A percentile compares a stretch with the other conserved stretches of the same genome.
phyloP scores from a whole-genome alignment of 1,140 invertebrate species.

The Galleria mellonella region DNA sequence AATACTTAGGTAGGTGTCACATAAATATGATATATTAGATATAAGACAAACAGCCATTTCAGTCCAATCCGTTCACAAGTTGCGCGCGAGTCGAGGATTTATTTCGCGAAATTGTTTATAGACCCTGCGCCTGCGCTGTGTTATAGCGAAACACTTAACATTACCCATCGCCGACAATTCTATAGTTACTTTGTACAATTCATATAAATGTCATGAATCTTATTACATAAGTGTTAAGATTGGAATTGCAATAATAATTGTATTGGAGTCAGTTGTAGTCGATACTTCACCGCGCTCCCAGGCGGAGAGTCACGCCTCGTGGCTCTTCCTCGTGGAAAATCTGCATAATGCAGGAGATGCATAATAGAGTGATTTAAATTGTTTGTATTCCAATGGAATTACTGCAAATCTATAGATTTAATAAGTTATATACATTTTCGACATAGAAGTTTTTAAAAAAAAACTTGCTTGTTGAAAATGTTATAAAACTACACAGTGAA shows the following conservation, averaged over 20 bases:
- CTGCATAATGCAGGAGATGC: conserved; percentile 48
- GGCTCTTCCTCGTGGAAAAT: conserved; percentile 42
- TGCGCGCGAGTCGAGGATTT: conserved; percentile 31
- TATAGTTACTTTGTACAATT: no score
- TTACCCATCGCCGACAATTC: conserved; percentile 36
- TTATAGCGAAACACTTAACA: conserved; percentile 47
- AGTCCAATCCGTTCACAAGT: conserved; percentile 9
- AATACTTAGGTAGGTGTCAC: no score
- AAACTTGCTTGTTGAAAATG: no score
- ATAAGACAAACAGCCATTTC: conserved; percentile 13
- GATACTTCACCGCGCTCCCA: conserved; percentile 28
- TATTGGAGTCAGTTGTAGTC: no score
- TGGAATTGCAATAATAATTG: no score
- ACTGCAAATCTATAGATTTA: not conserved
- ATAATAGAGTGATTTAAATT: conserved; percentile 43
- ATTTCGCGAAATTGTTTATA: conserved; percentile 62
- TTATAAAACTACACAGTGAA: no score
- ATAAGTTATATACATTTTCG: no score
- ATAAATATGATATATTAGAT: no score
- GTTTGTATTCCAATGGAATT: conserved; percentile 4
- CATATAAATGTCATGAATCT: no score
- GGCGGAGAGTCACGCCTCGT: conserved; percentile 52
- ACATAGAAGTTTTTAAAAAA: no score
- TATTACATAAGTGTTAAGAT: no score
- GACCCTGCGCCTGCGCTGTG: conserved; percentile 25